phyloP scores from a whole-genome alignment of 2,113 vertebrate species.

The Pseudonaja textilis region DNA sequence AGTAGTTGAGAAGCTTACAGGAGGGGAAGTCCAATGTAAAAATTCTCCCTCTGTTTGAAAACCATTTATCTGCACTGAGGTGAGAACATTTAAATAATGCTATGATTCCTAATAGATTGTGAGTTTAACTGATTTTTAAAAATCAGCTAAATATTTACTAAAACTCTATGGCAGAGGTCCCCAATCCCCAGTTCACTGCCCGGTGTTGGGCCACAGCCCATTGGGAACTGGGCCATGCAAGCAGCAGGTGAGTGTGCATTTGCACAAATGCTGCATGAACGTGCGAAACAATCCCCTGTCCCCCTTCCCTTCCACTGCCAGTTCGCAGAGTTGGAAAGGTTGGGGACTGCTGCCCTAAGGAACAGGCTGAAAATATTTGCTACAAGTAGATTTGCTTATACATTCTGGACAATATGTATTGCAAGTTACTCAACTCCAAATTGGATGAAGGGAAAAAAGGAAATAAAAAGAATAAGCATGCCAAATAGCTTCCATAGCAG shows the following conservation, averaged over 20 bases:
- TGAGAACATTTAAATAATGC: background rate
- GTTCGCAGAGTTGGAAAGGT: too few relatives aligned
- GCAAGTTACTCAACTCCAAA: conserved; percentile 29
- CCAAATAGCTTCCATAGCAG: background rate
- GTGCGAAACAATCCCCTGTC: background rate
- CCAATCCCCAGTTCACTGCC: background rate
- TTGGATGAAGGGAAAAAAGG: conserved; percentile 10
- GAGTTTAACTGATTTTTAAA: background rate
- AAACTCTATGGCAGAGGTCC: too few relatives aligned
- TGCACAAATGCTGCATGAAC: background rate
- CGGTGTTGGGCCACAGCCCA: background rate
- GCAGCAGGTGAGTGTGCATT: background rate
- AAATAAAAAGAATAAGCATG: conserved; percentile 26
- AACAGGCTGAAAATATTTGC: background rate
- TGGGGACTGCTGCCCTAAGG: background rate
- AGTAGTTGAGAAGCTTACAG: background rate
- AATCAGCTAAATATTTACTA: background rate
- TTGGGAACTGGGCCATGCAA: background rate
- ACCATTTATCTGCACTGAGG: background rate
- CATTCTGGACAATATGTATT: conserved; percentile 5
- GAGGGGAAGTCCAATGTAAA: background rate
- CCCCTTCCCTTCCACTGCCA: too few relatives aligned
- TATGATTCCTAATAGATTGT: background rate
- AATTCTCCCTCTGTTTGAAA: background rate
- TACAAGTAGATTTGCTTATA: background rate